A percentile compares a stretch with the other conserved stretches of the same genome.
These are phyloP conservation scores for Nymphalis io DNA, from an alignment of 1,140 invertebrate species.

Conservation along the genomic window DNA sequence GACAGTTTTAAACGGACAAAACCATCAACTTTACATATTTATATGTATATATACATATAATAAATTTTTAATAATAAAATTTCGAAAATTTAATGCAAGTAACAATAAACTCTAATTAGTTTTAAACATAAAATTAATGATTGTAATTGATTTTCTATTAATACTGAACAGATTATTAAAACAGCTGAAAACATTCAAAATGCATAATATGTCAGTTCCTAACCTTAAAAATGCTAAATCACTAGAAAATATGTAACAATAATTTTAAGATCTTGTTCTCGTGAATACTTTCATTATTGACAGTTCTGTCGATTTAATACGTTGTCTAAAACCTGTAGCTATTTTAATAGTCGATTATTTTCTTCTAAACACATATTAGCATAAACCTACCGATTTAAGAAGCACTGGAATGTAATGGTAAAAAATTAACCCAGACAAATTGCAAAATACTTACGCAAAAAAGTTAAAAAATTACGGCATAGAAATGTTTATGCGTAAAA, in stretches of 20 bases:
- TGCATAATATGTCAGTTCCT: background rate
- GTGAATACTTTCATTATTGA: constrained; percentile 2
- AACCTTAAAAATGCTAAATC: background rate
- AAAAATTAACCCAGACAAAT: background rate
- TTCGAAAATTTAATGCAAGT: background rate
- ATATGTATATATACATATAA: background rate
- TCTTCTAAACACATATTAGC: constrained; percentile 18
- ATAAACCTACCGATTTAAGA: constrained; percentile 42
- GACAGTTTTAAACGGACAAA: background rate
- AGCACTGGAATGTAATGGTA: constrained; percentile 41
- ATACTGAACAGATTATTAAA: background rate
- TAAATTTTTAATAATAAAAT: constrained; percentile 7
- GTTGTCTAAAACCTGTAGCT: constrained; percentile 21
- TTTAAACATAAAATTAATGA: background rate
- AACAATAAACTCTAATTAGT: background rate
- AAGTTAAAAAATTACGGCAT: too few relatives aligned
- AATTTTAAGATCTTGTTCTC: background rate
- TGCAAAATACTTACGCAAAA: background rate
- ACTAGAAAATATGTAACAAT: background rate
- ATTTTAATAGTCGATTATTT: constrained; percentile 19
- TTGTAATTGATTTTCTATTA: background rate
- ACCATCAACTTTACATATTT: background rate
- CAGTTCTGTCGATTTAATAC: constrained; percentile 25
- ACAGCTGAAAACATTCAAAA: background rate
- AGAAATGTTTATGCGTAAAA: too few relatives aligned